Evolutionary conservation across 2,113 vertebrate genomes (phyloP).

Genomic region (Hippotragus niger): DNA sequence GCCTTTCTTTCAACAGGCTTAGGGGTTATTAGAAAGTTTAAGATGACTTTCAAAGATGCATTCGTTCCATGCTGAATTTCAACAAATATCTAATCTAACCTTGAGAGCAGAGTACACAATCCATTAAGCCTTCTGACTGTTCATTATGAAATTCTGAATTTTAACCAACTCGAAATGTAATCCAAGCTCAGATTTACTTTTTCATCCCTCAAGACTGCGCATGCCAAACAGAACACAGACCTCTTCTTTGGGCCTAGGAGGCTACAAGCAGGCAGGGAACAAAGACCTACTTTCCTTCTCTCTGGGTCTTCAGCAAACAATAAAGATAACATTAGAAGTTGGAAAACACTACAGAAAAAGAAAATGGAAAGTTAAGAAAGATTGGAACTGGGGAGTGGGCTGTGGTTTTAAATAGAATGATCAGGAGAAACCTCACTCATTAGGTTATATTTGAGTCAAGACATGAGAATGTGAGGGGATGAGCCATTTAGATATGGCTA

Average conservation of each 20-base stretch:
- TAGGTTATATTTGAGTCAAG: background rate
- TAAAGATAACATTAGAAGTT: background rate
- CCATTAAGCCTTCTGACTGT: conserved; percentile 31
- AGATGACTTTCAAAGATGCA: conserved; percentile 55
- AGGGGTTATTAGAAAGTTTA: conserved; percentile 46
- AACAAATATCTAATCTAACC: conserved; percentile 44
- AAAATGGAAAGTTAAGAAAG: background rate
- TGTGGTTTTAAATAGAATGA: background rate
- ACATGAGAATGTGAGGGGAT: background rate
- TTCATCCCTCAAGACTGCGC: conserved; percentile 16
- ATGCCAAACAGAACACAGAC: background rate
- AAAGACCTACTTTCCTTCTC: background rate
- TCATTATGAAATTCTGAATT: conserved; percentile 61
- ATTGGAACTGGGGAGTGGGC: background rate
- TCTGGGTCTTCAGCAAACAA: background rate
- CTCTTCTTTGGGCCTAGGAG: background rate
- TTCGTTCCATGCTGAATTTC: conserved; percentile 40
- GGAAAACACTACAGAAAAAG: background rate
- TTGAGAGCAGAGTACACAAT: conserved; percentile 40
- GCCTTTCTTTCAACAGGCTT: conserved; percentile 6
- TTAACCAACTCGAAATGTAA: conserved; percentile 41
- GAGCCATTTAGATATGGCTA: background rate
- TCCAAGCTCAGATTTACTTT: conserved; percentile 33
- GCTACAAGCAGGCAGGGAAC: background rate
- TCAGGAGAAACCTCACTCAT: background rate